These are phyloP conservation scores for Tetragonula clypearis DNA, from an alignment of 1,140 invertebrate species.

Conservation along the genomic window DNA sequence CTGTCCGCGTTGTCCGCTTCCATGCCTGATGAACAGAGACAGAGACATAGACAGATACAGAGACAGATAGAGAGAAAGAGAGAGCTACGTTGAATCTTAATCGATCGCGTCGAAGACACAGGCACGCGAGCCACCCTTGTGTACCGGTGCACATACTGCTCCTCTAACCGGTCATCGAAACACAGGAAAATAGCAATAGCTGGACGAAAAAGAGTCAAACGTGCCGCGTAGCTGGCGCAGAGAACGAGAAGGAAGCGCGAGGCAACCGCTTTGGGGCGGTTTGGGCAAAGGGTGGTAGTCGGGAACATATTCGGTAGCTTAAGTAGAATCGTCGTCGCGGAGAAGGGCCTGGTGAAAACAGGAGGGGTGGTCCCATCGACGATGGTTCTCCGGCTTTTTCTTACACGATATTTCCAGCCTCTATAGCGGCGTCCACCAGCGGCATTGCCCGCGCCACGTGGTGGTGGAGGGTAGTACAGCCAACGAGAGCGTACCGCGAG, in stretches of 20 bases:
- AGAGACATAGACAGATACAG: background rate
- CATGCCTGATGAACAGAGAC: background rate
- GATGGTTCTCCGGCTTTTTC: constrained; percentile 70
- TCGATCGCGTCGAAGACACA: constrained; percentile 26
- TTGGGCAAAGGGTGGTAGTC: background rate
- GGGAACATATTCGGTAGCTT: constrained; percentile 37
- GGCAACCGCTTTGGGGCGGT: background rate
- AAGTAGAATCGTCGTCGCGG: constrained; percentile 57
- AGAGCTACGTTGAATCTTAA: constrained; percentile 8
- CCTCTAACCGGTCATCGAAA: constrained; percentile 39
- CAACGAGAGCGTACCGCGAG: constrained; percentile 72
- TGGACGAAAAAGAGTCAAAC: background rate
- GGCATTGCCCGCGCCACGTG: constrained; percentile 57
- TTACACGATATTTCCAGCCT: constrained; percentile 68
- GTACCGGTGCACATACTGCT: background rate
- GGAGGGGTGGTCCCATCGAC: constrained; percentile 49
- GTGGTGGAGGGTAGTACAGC: constrained; percentile 70
- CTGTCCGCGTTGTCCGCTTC: background rate
- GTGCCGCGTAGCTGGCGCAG: no score
- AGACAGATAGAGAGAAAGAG: no score
- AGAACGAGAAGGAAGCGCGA: background rate
- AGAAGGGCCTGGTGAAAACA: constrained; percentile 21
- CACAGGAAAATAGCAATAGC: constrained; percentile 55
- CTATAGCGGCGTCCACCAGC: constrained; percentile 57
- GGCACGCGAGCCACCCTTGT: background rate